Base-by-base conservation (phyloP, 2,888 invertebrate species). In the Steromphala cineraria region DNA sequence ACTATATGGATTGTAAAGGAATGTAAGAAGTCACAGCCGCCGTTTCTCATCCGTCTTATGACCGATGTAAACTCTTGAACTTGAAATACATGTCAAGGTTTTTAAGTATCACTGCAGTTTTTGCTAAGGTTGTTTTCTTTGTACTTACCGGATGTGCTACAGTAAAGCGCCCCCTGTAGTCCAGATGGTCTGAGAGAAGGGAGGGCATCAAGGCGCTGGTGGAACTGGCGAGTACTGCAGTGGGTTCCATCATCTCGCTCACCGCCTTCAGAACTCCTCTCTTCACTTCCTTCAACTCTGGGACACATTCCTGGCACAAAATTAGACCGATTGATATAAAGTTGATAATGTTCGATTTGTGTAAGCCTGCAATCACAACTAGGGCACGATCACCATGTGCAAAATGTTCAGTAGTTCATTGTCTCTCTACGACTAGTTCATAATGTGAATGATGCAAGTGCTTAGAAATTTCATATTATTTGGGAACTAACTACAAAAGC, bases 151-250 rank as follows among this genome's bases (percentile, higher is more conserved):
- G 98, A 94, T 99, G 98, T 0, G 97, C 97, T 8, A 94, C 93
- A 15, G 94, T 88, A 81, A 92, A 92, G n/a, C 92, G 89, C 53
- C 84, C 93, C 80, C 95, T 94, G 91, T 98, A 96, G 88, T 95
- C 96, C 82, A 99, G 93, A 62, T 95, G 95, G 84, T 96, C 96
- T 28, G 97, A 96, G 91, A 99, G 96, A 67, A 96, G 93, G 0
- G 98, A 98, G 0, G 98, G 98, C 82, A 97, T 94, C 83, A 98
- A 97, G 0, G 98, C 98, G 75, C 98, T 98, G 0, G 98, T 98
- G 0, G 99, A 99, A 89, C 98, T 98, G 0, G 98, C 97, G 4
- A 98, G 92, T 86, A 99, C 92, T 13, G 90, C 89, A 1, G 84
- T 67, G 10, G 85, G 84, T 10, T 74, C 75, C 71, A 86, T 88